These are phyloP conservation scores for Paraplagusia blochii DNA, from an alignment of 2,113 vertebrate species.

Conservation along the genomic window DNA sequence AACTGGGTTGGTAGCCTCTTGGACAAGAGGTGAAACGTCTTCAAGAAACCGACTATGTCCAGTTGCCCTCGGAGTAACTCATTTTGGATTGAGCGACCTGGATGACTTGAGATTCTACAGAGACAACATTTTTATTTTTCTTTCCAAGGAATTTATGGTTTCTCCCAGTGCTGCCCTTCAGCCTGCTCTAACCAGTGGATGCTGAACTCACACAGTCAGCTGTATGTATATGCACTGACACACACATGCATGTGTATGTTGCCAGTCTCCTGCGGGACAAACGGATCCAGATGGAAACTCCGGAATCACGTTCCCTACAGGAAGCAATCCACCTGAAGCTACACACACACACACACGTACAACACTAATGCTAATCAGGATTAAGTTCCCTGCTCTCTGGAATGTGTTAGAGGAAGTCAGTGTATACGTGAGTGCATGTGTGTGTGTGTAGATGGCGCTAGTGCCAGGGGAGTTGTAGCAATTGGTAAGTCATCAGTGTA, in stretches of 20 bases:
- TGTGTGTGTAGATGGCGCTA: slow-evolving; percentile 52
- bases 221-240: slow-evolving; percentile 17
- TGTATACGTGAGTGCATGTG: slow-evolving; percentile 17
- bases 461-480: slow-evolving; percentile 40
- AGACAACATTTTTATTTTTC: slow-evolving; percentile 22
- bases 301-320: slow-evolving; percentile 57
- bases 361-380: slow-evolving; percentile 59
- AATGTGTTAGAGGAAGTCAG: slow-evolving; percentile 38
- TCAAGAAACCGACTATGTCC: no score
- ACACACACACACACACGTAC: slow-evolving; percentile 36
- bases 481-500: slow-evolving; percentile 53
- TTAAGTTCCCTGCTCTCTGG: slow-evolving; percentile 57
- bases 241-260: slow-evolving; percentile 31
- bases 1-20: no score
- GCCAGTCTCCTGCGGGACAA: slow-evolving; percentile 47
- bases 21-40: no score
- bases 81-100: no score
- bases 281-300: slow-evolving; percentile 68
- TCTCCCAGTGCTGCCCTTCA: slow-evolving; percentile 8
- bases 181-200: slow-evolving; percentile 1
- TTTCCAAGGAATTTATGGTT: slow-evolving; percentile 21
- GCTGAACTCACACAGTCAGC: slow-evolving; percentile 25
- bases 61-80: no score
- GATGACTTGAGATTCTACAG: no score
- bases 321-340: slow-evolving; percentile 59